Percentiles rank a stretch among this genome's conserved stretches.
Evolutionary conservation across 2,113 vertebrate genomes (phyloP).

Genomic region (Lipophrys pholis): DNA sequence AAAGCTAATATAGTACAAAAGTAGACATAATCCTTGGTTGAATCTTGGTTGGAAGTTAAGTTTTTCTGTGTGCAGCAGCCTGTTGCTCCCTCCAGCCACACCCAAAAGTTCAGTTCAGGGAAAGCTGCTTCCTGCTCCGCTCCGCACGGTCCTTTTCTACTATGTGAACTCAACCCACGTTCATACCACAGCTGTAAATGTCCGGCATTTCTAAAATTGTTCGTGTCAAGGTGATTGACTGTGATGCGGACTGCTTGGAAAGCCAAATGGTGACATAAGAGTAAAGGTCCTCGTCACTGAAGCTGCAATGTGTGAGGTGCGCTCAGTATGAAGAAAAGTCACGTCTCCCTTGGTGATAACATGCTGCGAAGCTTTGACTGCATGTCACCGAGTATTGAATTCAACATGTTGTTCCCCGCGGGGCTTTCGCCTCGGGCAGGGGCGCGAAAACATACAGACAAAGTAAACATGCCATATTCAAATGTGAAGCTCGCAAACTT

Average conservation of each 20-base stretch:
- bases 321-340: background rate
- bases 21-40: conserved; percentile 17
- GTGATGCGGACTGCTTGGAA: conserved; percentile 18
- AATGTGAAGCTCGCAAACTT: background rate
- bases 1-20: background rate
- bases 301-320: background rate
- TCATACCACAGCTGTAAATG: conserved; percentile 37
- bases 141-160: conserved; percentile 14
- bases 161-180: conserved; percentile 13
- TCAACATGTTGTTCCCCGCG: background rate
- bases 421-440: too few species aligned
- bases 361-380: background rate
- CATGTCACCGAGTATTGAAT: background rate
- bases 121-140: conserved; percentile 27
- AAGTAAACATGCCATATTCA: conserved; percentile 2
- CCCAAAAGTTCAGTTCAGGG: conserved; percentile 64
- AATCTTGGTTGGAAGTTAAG: conserved; percentile 47
- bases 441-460: background rate
- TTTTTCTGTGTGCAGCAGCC: conserved; percentile 40
- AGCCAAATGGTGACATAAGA: background rate
- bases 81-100: conserved; percentile 75
- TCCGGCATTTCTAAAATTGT: conserved; percentile 49
- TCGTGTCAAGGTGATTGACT: conserved; percentile 58
- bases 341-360: background rate
- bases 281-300: background rate